Evolutionary conservation across 2,113 vertebrate species (phyloP).

Genomic region (Eonycteris spelaea): DNA sequence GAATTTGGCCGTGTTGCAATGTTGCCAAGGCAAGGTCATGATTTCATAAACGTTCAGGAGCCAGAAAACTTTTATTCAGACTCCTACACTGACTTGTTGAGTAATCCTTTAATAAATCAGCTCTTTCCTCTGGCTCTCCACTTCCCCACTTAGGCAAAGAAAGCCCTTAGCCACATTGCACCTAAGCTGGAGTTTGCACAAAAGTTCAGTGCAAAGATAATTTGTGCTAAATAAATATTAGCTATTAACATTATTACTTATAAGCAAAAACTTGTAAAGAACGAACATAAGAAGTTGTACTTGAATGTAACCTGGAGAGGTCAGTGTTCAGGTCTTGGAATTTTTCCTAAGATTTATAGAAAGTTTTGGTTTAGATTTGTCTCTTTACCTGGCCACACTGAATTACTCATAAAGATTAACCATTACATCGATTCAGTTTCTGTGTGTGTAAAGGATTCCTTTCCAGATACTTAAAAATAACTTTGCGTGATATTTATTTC

Average conservation of each 20-base stretch:
- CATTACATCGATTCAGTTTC: not conserved
- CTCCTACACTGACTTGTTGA: not conserved
- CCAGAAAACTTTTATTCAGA: not conserved
- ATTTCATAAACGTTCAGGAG: not conserved
- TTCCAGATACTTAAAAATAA: not conserved
- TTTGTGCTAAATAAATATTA: not conserved
- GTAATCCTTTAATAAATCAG: not conserved
- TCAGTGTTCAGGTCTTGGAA: not conserved
- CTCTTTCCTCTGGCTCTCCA: not conserved
- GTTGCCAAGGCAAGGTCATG: constrained; percentile 4
- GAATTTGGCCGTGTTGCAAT: not conserved
- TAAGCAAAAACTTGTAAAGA: not conserved
- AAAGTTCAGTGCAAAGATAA: not conserved
- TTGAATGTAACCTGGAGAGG: not conserved
- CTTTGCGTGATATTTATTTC: not conserved
- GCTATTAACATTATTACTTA: not conserved
- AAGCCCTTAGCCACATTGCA: not conserved
- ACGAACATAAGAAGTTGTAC: not conserved
- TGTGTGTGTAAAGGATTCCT: not conserved
- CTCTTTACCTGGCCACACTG: not conserved
- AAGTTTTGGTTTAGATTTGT: not conserved
- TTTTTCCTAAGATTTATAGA: not conserved
- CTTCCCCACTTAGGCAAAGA: not conserved
- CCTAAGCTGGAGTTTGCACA: not conserved
- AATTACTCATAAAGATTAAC: not conserved